phyloP scores from a whole-genome alignment of 2,888 invertebrate species.

The Bellardia pandia region DNA sequence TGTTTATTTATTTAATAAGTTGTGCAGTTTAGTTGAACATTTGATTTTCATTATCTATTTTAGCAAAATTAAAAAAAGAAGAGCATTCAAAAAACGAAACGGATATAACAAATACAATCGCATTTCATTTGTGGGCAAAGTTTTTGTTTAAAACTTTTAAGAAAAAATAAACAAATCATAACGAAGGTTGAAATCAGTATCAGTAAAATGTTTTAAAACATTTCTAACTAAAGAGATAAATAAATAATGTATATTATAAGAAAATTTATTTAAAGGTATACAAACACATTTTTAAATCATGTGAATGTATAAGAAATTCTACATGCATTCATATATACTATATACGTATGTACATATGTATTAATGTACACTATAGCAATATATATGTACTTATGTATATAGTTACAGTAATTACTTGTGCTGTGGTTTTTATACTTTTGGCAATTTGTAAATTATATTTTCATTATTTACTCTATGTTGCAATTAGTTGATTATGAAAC shows the following conservation, averaged over 20 bases:
- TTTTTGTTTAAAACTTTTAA: constrained; percentile 1
- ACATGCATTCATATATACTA: background rate
- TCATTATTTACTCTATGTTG: background rate
- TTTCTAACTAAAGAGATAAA: background rate
- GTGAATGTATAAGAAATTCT: too few relatives aligned
- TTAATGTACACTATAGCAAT: background rate
- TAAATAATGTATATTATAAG: background rate
- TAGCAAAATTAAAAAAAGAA: background rate
- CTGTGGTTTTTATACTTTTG: background rate
- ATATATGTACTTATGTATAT: background rate
- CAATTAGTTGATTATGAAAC: constrained; percentile 28
- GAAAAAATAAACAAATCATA: constrained; percentile 26
- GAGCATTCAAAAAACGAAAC: background rate
- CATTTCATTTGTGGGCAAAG: background rate
- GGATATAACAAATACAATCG: background rate
- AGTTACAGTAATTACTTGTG: background rate
- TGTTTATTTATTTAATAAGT: constrained; percentile 15
- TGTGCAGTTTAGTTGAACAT: background rate
- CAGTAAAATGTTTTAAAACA: background rate
- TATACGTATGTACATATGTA: background rate
- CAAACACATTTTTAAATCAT: background rate
- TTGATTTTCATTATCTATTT: constrained; percentile 12
- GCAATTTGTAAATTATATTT: constrained; percentile 10
- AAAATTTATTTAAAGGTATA: background rate
- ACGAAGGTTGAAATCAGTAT: background rate